Conservation (phyloP, 92 coral and sea anemone genomes). For the Phenganax marumi region DNA sequence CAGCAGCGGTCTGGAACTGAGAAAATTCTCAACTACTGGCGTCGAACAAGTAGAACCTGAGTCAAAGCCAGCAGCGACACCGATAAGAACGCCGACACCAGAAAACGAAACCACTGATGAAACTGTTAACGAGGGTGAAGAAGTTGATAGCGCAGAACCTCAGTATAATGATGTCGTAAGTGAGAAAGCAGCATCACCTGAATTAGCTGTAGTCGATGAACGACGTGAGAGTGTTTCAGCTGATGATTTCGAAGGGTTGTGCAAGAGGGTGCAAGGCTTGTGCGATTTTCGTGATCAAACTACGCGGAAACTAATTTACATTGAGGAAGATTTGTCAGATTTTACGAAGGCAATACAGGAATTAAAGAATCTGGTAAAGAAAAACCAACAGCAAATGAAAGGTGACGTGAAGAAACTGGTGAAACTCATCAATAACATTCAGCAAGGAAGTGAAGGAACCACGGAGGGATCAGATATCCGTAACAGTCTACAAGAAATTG, state of each 20-base stretch:
- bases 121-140: background rate
- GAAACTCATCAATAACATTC: background rate
- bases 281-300: constrained; percentile 28
- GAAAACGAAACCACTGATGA: constrained; percentile 1
- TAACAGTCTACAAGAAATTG: background rate
- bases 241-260: background rate
- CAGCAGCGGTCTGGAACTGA: background rate
- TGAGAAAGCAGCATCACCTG: background rate
- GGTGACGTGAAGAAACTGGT: background rate
- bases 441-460: background rate
- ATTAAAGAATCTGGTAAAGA: background rate
- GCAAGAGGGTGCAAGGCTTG: background rate
- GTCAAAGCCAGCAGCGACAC: background rate
- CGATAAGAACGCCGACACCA: background rate
- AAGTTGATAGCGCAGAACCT: background rate
- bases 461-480: background rate
- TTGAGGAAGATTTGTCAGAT: constrained; percentile 17
- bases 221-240: background rate
- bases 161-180: background rate
- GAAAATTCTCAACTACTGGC: background rate
- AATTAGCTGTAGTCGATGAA: background rate
- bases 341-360: constrained; percentile 5
- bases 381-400: constrained; percentile 9
- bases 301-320: constrained; percentile 10
- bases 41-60: background rate